A percentile compares a stretch with the other conserved stretches of the same genome.
Evolutionary conservation across 2,797 vertebrate species (phyloP).

Genomic region (Ibycter americanus): DNA sequence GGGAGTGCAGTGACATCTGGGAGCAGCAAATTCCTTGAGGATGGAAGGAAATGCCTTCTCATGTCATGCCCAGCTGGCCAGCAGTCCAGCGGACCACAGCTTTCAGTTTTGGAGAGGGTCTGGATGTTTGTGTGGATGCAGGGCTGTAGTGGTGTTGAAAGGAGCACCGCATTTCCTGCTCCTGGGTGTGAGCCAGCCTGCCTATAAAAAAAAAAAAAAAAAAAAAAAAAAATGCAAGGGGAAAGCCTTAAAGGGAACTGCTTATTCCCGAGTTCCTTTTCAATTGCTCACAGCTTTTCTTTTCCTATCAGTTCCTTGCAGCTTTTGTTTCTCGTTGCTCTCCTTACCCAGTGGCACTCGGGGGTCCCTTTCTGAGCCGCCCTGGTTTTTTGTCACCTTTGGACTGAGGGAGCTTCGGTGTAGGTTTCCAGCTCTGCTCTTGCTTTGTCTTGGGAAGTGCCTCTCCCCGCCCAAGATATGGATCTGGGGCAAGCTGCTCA

Average conservation of each 20-base stretch:
- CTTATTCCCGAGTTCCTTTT: background rate
- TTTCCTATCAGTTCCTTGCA: background rate
- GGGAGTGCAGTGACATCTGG: background rate
- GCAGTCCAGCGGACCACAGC: background rate
- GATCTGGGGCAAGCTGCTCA: conserved; percentile 3
- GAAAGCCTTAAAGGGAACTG: conserved; percentile 52
- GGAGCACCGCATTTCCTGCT: conserved; percentile 46
- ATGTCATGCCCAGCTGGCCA: fast-evolving
- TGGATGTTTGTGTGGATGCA: background rate
- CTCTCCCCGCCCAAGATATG: background rate
- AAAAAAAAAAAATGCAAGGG: background rate
- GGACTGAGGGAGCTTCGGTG: fast-evolving
- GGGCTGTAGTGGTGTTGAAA: background rate
- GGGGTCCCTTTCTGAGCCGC: background rate
- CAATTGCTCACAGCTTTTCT: background rate
- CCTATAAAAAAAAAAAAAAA: background rate
- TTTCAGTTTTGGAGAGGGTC: background rate
- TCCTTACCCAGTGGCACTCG: fast-evolving
- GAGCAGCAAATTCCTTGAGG: conserved; percentile 14
- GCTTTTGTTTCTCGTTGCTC: background rate
- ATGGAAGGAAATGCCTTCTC: conserved; percentile 50
- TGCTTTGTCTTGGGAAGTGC: background rate
- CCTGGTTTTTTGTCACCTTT: background rate
- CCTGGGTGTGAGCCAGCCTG: conserved; percentile 19
- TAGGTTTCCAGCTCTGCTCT: background rate